phyloP scores from a whole-genome alignment of 2,888 invertebrate genomes.

The Operophtera brumata region DNA sequence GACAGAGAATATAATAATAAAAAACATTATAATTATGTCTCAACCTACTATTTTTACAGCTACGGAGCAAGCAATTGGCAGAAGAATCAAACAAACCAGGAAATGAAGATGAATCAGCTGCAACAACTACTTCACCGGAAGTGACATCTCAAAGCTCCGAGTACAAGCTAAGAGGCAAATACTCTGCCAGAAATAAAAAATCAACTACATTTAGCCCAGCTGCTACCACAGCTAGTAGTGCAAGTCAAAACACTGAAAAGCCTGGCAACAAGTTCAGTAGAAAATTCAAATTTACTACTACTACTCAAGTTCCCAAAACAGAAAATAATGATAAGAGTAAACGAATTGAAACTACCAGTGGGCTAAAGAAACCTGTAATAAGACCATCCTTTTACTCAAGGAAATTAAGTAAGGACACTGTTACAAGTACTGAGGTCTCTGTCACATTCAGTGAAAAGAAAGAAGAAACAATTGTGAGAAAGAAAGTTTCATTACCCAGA shows the following conservation, averaged over 20 bases:
- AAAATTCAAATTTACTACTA: conserved; percentile 61
- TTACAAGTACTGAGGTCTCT: conserved; percentile 43
- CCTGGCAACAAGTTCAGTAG: conserved; percentile 59
- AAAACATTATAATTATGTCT: no score
- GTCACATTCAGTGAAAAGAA: conserved; percentile 35
- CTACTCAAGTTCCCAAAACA: conserved; percentile 45
- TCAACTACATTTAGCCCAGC: conserved; percentile 43
- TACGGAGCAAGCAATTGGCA: conserved; percentile 51
- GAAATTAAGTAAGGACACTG: conserved; percentile 45
- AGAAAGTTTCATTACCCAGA: conserved; percentile 53
- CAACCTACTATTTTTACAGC: conserved; percentile 48
- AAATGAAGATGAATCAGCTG: conserved; percentile 37
- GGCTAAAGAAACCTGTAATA: conserved; percentile 51
- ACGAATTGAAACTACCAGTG: conserved; percentile 42
- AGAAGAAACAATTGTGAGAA: conserved; percentile 36
- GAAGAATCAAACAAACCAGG: conserved; percentile 45
- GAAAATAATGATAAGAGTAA: conserved; percentile 46
- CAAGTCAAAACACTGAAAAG: conserved; percentile 46
- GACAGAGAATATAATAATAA: not conserved
- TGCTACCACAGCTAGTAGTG: conserved; percentile 36
- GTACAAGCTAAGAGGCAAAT: conserved; percentile 56
- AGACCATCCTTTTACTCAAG: conserved; percentile 59
- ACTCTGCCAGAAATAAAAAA: conserved; percentile 56
- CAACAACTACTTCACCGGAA: conserved; percentile 39
- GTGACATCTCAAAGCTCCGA: conserved; percentile 45